These are phyloP conservation scores for Drosophila anomelani DNA, from an alignment of 2,888 invertebrate species.

Conservation along the genomic window DNA sequence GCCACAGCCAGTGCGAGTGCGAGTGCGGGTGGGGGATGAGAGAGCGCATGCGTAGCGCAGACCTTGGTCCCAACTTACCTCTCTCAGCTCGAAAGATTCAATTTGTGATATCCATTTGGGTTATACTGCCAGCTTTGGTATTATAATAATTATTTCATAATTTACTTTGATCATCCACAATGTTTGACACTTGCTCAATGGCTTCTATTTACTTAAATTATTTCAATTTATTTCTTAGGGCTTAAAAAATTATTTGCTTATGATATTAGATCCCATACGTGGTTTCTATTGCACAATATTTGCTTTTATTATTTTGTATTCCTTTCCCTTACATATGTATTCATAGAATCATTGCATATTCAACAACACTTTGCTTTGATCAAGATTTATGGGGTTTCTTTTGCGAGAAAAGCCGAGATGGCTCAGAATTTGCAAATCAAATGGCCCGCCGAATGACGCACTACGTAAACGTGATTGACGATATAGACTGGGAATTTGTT, in stretches of 20 bases:
- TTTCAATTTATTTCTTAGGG: slow-evolving; percentile 5
- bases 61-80: slow-evolving; percentile 69
- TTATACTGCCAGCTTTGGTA: slow-evolving; percentile 38
- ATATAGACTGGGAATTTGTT: not conserved
- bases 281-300: slow-evolving; percentile 56
- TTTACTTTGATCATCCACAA: slow-evolving; percentile 59
- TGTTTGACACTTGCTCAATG: slow-evolving; percentile 64
- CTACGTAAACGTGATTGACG: slow-evolving; percentile 11
- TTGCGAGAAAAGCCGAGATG: slow-evolving; percentile 31
- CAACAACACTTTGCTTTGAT: slow-evolving; percentile 62
- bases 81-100: slow-evolving; percentile 66
- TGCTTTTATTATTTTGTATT: slow-evolving; percentile 37
- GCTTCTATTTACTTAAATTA: slow-evolving; percentile 36
- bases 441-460: slow-evolving; percentile 52
- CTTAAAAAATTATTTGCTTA: slow-evolving; percentile 28
- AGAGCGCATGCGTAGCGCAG: not conserved
- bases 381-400: slow-evolving; percentile 70
- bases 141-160: slow-evolving; percentile 40
- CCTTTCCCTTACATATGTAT: slow-evolving; percentile 38
- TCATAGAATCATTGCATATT: slow-evolving; percentile 62
- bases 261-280: slow-evolving; percentile 23
- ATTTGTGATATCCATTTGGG: slow-evolving; percentile 76
- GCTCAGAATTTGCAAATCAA: slow-evolving; percentile 62
- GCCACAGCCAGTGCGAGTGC: slow-evolving; percentile 34
- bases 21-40: slow-evolving; percentile 34